Evolutionary conservation across 2,797 vertebrate genomes (phyloP).

Genomic region (Ptychobarbus kaznakovi): DNA sequence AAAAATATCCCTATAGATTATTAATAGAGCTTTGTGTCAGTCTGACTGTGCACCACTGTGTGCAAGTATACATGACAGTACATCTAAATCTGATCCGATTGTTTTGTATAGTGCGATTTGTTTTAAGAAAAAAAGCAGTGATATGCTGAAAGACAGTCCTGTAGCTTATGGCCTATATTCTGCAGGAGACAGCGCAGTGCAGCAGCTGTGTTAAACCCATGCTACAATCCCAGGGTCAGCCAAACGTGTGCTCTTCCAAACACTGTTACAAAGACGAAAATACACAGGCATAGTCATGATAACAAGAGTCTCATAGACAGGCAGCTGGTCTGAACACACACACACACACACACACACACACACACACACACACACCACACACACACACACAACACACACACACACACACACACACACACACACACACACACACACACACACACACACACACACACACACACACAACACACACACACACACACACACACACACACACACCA

Average conservation of each 20-base stretch:
- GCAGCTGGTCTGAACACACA: conserved; percentile 2
- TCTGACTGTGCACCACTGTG: too few relatives aligned
- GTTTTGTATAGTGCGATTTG: not conserved
- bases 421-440: not conserved
- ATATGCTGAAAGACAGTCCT: not conserved
- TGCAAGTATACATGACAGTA: too few relatives aligned
- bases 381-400: too few relatives aligned
- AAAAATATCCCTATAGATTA: not conserved
- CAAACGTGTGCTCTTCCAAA: conserved; percentile 30
- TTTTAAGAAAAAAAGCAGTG: not conserved
- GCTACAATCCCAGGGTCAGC: conserved; percentile 18
- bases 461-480: too few relatives aligned
- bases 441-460: too few relatives aligned
- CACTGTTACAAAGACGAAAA: conserved; percentile 24
- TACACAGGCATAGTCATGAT: conserved; percentile 32
- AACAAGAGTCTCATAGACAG: conserved; percentile 9
- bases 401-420: too few relatives aligned
- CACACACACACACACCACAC: not conserved
- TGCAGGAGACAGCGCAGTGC: not conserved
- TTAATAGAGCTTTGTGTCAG: too few relatives aligned
- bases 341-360: not conserved
- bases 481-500: too few relatives aligned
- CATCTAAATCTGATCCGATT: not conserved
- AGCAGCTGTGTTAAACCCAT: conserved; percentile 22
- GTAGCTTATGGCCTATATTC: not conserved